These are phyloP conservation scores for Drosophila yooni DNA, from an alignment of 2,888 invertebrate species.

Conservation along the genomic window DNA sequence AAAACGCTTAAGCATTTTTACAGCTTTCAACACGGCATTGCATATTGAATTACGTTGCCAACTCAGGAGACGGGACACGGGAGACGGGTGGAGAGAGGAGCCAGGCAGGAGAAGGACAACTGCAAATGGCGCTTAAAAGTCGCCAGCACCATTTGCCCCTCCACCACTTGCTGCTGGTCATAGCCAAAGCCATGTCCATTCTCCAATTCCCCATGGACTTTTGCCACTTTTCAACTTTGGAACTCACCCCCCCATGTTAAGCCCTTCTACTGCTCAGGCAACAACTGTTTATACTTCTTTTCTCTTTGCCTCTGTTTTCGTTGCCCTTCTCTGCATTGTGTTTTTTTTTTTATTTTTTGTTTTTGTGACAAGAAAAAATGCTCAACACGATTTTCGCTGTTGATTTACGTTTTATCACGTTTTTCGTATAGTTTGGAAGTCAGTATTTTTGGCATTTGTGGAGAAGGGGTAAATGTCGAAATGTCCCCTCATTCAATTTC, in stretches of 20 bases:
- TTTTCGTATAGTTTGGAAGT: constrained; percentile 63
- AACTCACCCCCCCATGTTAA: constrained; percentile 7
- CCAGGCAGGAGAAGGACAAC: constrained; percentile 43
- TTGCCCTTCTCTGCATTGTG: constrained; percentile 4
- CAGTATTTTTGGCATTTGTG: constrained; percentile 22
- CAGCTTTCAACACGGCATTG: constrained; percentile 75
- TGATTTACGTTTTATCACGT: constrained; percentile 81
- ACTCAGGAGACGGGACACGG: constrained; percentile 14
- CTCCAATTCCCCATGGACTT: constrained; percentile 46
- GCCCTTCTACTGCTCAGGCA: constrained; percentile 15
- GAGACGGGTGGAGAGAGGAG: constrained; percentile 10
- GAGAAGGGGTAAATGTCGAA: constrained; percentile 6
- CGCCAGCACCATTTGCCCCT: constrained; percentile 31
- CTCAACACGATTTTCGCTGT: constrained; percentile 79
- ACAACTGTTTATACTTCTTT: constrained; percentile 65
- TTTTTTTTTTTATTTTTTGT: constrained; percentile 20
- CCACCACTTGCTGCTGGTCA: constrained; percentile 28
- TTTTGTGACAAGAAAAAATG: constrained; percentile 60
- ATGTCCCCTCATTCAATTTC: constrained; percentile 45
- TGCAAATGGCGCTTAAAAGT: constrained; percentile 54
- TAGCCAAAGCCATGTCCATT: constrained; percentile 48
- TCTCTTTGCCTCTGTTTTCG: constrained; percentile 21
- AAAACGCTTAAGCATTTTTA: constrained; percentile 80
- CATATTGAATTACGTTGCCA: constrained; percentile 76
- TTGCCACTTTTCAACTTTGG: constrained; percentile 70